phyloP scores from a whole-genome alignment of 2,797 vertebrate species.

The Melopsittacus undulatus region DNA sequence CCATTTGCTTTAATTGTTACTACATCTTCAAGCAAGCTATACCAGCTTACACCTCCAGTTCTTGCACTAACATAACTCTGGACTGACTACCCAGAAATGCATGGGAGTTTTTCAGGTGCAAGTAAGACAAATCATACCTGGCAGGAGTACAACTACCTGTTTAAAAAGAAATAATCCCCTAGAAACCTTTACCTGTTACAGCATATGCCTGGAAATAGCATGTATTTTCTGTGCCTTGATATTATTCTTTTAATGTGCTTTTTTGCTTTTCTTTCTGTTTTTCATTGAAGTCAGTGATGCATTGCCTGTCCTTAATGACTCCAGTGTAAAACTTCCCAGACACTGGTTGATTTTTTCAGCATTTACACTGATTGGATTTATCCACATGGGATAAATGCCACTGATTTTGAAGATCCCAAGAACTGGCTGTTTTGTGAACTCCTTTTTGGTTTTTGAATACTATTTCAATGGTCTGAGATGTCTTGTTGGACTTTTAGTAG shows the following conservation, averaged over 20 bases:
- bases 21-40: neutral
- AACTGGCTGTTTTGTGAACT: conserved; percentile 39
- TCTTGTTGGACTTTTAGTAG: conserved; percentile 54
- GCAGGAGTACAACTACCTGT: neutral
- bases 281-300: conserved; percentile 53
- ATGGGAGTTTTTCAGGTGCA: neutral
- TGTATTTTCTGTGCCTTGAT: conserved; percentile 47
- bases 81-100: neutral
- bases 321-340: neutral
- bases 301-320: neutral
- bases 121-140: neutral
- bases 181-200: conserved; percentile 36
- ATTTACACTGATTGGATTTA: neutral
- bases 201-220: conserved; percentile 45
- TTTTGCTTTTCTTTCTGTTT: neutral
- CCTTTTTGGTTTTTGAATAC: conserved; percentile 15
- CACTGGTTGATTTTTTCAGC: neutral
- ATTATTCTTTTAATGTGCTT: conserved; percentile 33
- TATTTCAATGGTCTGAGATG: conserved; percentile 40
- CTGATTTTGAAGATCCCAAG: conserved; percentile 44
- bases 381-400: neutral
- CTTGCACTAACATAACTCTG: neutral
- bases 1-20: neutral
- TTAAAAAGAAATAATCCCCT: neutral
- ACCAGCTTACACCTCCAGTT: neutral